Evolutionary conservation across 2,113 vertebrate genomes (phyloP).

Genomic region (Actenoides lindsayi): DNA sequence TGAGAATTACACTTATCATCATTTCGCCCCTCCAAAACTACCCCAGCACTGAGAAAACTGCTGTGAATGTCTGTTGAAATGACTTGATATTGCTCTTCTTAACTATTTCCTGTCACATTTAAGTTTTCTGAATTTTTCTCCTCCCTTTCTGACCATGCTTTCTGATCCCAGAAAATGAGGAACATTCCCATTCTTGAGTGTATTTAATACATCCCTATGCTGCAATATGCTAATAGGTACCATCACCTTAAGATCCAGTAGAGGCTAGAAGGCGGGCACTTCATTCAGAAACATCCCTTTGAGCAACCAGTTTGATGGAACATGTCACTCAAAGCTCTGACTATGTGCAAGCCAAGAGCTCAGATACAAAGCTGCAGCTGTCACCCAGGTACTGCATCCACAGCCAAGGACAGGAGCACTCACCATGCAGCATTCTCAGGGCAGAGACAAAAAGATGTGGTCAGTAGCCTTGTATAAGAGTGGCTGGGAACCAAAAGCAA

Average conservation of each 20-base stretch:
- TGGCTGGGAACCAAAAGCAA: background rate
- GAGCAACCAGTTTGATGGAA: background rate
- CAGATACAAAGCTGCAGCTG: background rate
- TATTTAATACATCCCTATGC: background rate
- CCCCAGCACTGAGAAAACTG: background rate
- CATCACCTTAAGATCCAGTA: background rate
- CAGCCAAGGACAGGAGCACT: background rate
- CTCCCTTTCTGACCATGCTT: background rate
- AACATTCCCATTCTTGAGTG: background rate
- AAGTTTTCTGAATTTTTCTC: background rate
- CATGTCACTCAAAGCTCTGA: background rate
- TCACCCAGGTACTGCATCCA: no score
- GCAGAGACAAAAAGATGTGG: background rate
- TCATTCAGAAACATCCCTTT: background rate
- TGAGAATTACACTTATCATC: background rate
- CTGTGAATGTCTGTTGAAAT: background rate
- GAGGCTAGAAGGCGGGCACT: background rate
- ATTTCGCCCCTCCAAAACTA: background rate
- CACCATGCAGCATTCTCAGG: background rate
- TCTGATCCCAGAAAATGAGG: background rate
- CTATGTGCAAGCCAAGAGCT: background rate
- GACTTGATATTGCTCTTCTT: background rate
- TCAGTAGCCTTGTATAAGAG: background rate
- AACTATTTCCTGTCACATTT: background rate
- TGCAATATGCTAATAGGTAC: constrained; percentile 35